Evolutionary conservation across 2,113 vertebrate genomes (phyloP).

Genomic region (Phaethon lepturus): DNA sequence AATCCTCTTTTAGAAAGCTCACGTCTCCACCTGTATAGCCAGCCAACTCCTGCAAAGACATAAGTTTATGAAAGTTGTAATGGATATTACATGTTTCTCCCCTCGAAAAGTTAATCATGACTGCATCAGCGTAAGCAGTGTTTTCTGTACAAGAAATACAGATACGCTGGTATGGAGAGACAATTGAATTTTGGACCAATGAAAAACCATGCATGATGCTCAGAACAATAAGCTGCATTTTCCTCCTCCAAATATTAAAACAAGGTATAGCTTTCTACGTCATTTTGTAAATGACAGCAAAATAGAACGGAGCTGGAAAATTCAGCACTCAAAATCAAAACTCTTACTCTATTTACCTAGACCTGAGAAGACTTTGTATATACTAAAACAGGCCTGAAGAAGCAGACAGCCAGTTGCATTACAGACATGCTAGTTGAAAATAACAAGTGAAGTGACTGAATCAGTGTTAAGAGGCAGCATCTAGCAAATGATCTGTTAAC

Average conservation of each 20-base stretch:
- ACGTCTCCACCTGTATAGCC: conserved; percentile 94
- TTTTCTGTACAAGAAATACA: neutral
- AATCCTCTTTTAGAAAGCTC: conserved; percentile 93
- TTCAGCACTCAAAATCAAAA: neutral
- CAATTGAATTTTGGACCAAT: neutral
- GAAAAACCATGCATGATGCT: neutral
- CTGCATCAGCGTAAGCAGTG: neutral
- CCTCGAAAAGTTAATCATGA: neutral
- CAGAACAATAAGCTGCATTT: neutral
- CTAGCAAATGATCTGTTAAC: neutral
- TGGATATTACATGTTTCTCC: neutral
- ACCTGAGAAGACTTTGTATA: neutral
- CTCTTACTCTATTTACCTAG: neutral
- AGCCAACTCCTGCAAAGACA: conserved; percentile 86
- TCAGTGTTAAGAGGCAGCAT: neutral
- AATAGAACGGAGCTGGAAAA: neutral
- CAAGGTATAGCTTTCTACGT: neutral
- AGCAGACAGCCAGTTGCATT: neutral
- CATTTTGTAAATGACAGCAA: neutral
- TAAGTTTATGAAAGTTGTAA: neutral
- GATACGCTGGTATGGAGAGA: neutral
- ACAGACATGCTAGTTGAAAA: neutral
- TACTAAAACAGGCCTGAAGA: neutral
- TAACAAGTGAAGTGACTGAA: neutral
- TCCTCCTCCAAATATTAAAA: neutral